Evolutionary conservation across 2,113 vertebrate species (phyloP).

Genomic region (Halichoerus grypus): DNA sequence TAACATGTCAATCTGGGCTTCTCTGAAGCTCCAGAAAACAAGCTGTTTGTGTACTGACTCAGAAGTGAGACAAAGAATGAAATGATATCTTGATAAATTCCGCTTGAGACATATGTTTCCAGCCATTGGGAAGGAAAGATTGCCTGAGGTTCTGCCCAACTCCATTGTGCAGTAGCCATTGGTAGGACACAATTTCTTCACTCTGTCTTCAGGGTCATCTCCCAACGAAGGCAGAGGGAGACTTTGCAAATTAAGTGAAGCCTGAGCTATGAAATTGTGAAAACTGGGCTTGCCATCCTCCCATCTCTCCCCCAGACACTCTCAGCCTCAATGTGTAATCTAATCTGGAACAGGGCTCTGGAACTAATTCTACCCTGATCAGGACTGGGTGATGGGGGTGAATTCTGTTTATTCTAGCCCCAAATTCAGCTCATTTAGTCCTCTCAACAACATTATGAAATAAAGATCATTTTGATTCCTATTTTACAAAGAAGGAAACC

Average conservation of each 20-base stretch:
- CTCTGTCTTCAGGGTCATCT: background rate
- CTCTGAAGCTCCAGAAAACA: constrained; percentile 46
- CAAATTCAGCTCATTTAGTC: background rate
- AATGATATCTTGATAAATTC: background rate
- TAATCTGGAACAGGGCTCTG: background rate
- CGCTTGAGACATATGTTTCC: background rate
- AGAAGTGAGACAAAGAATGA: constrained; percentile 43
- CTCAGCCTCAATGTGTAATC: background rate
- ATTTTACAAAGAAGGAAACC: constrained; percentile 51
- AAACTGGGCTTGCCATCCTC: background rate
- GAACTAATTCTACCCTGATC: background rate
- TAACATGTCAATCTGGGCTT: constrained; percentile 61
- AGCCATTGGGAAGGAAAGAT: background rate
- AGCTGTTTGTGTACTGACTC: constrained; percentile 46
- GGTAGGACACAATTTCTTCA: background rate
- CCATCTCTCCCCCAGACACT: background rate
- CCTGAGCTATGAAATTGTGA: background rate
- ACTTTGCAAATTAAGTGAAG: background rate
- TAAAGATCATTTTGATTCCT: background rate
- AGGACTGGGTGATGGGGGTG: background rate
- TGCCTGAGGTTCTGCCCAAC: background rate
- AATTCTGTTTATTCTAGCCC: background rate
- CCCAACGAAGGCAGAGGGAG: background rate
- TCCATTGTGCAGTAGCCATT: background rate
- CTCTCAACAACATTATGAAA: constrained; percentile 19